phyloP scores from a whole-genome alignment of 1,140 invertebrate species.

The Drosophila tristis region DNA sequence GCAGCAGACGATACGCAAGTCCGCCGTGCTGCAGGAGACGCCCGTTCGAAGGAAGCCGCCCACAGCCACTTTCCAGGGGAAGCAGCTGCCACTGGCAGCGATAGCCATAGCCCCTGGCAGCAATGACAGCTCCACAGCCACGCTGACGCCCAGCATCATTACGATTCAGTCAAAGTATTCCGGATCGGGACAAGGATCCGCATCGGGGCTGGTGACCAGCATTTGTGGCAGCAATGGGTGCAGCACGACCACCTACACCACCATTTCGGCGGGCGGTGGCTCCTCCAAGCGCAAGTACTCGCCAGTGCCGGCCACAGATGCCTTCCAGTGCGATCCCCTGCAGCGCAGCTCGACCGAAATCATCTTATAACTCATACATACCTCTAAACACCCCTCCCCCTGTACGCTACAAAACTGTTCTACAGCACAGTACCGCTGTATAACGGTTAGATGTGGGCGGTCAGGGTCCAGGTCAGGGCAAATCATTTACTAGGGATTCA shows the following conservation, averaged over 20 bases:
- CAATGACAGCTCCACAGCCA: slow-evolving; percentile 79
- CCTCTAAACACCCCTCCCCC: slow-evolving; percentile 27
- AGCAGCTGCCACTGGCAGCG: slow-evolving; percentile 8
- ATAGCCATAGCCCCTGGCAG: slow-evolving; percentile 42
- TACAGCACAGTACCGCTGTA: slow-evolving; percentile 22
- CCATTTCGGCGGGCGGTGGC: slow-evolving; percentile 31
- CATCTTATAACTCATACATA: slow-evolving; percentile 71
- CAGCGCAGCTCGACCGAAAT: slow-evolving; percentile 77
- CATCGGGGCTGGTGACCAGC: slow-evolving; percentile 51
- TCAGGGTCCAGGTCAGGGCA: neutral
- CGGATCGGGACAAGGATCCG: slow-evolving; percentile 36
- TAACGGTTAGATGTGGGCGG: slow-evolving; percentile 12
- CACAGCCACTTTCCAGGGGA: slow-evolving; percentile 1
- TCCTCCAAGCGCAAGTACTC: slow-evolving; percentile 54
- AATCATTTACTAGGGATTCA: slow-evolving; percentile 34
- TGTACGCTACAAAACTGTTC: neutral
- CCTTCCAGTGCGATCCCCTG: slow-evolving; percentile 70
- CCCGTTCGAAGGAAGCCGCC: slow-evolving; percentile 32
- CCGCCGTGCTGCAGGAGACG: slow-evolving; percentile 71
- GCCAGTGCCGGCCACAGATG: slow-evolving; percentile 39
- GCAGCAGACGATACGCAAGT: slow-evolving; percentile 82
- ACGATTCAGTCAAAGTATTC: slow-evolving; percentile 68
- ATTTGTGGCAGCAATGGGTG: slow-evolving; percentile 51
- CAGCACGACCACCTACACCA: slow-evolving; percentile 43
- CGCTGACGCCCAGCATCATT: slow-evolving; percentile 69